Evolutionary conservation across 2,888 invertebrate species (phyloP), one percentile per base, ranked within the genome.

Genomic region (Parelbella ahira): DNA sequence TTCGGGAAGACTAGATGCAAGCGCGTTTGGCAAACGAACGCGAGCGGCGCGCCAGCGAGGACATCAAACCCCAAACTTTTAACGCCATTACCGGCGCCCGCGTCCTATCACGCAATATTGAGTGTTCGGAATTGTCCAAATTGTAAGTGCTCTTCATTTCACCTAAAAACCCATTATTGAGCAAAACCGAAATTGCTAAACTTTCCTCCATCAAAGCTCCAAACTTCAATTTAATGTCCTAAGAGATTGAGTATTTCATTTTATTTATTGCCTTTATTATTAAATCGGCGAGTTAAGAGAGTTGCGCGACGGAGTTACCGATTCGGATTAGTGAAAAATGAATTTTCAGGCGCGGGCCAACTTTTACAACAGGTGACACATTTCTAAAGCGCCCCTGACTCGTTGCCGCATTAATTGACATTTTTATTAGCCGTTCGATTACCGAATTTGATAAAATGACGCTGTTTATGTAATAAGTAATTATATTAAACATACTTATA

Each of bases 121-220:
- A 36, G 36, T 30, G 28, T 43, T 43, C 36, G 19, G 24, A 37
- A 43, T 43, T 37, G 45, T 42, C 29, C 50, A 44, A 54, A 59
- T 53, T 51, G 51, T 54, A 59, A 59, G 51, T 51, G 59, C 60
- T 60, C 60, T 60, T 67, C 59, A 73, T 75, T 72, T 72, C 65
- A 65, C 63, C 62, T 62, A 65, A 71, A 72, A 66, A 60, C 63
- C 63, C 64, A 63, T 71, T 73, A 68, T 65, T 69, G 60, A 52
- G 52, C 54, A 63, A 64, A 60, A 62, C 63, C 60, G 45, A 67
- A 72, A 72, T 73, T 71, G 63, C 64, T 49, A 69, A 77, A 76
- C 56, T 77, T 75, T 67, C 51, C 49, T 47, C 62, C 66, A 64
- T 73, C 64, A 63, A 63, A 63, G 55, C 45, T 46, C 41, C 49